phyloP scores from a whole-genome alignment of 2,888 invertebrate species.

The Hirtodrosophila duncani region DNA sequence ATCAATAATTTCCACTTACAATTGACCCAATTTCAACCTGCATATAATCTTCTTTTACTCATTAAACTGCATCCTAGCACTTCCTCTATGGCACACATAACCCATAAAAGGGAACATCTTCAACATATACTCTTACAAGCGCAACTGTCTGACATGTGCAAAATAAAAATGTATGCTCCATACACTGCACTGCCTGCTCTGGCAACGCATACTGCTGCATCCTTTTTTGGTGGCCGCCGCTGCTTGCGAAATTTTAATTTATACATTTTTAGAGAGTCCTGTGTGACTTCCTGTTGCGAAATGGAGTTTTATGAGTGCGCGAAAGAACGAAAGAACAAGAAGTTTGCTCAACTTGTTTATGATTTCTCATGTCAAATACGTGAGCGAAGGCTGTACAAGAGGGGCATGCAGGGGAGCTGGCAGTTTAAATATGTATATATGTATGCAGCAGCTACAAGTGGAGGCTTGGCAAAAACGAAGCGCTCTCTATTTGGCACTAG shows the following conservation, averaged over 20 bases:
- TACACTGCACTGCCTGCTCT: no score
- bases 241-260: conserved; percentile 63
- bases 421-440: conserved; percentile 52
- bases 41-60: no score
- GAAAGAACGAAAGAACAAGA: conserved; percentile 18
- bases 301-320: conserved; percentile 45
- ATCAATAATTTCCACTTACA: no score
- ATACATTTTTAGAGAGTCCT: conserved; percentile 50
- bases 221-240: conserved; percentile 32
- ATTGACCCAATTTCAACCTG: no score
- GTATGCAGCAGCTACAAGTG: no score
- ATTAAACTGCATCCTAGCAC: no score
- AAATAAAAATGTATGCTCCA: no score
- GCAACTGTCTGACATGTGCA: no score
- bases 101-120: no score
- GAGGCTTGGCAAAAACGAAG: conserved; percentile 22
- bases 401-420: conserved; percentile 36
- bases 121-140: no score
- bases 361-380: conserved; percentile 72
- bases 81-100: no score
- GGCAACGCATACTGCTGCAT: conserved; percentile 30
- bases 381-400: conserved; percentile 39
- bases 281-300: conserved; percentile 64
- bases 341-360: conserved; percentile 72
- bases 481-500: conserved; percentile 62